Evolutionary conservation across 2,888 invertebrate species (phyloP).

Genomic region (Polietes domitor): DNA sequence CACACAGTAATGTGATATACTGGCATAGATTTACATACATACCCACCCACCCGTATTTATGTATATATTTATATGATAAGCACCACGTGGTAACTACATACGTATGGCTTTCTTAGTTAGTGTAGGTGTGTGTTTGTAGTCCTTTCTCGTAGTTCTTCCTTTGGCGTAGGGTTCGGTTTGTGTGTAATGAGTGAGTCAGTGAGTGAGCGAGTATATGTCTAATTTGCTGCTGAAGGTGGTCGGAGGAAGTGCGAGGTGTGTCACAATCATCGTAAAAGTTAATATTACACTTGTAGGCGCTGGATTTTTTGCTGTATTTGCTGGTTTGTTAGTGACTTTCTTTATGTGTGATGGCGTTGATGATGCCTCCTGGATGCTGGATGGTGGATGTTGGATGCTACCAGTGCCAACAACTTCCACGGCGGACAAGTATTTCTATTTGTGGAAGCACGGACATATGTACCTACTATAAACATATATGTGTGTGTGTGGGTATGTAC

Average conservation of each 20-base stretch:
- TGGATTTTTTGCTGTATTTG: constrained; percentile 21
- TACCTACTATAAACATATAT: too few relatives aligned
- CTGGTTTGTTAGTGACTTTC: neutral
- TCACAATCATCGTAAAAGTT: constrained; percentile 58
- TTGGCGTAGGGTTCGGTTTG: neutral
- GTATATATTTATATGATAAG: neutral
- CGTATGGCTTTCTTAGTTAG: neutral
- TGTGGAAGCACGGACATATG: neutral
- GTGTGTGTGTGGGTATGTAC: too few relatives aligned
- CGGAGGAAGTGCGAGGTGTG: constrained; percentile 44
- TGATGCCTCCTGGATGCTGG: neutral
- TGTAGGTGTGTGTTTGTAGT: neutral
- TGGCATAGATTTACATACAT: too few relatives aligned
- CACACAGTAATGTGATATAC: too few relatives aligned
- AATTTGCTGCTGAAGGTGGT: neutral
- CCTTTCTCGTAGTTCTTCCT: neutral
- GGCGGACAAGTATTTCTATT: constrained; percentile 31
- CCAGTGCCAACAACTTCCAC: constrained; percentile 17
- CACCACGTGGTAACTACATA: too few relatives aligned
- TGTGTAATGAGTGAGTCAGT: neutral
- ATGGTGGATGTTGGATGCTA: too few relatives aligned
- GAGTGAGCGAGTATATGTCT: neutral
- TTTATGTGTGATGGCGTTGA: neutral
- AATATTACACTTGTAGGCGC: constrained; percentile 58
- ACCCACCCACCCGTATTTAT: neutral